Conservation (phyloP, 2,797 vertebrate species). For the Enteromius afrohamiltoni region DNA sequence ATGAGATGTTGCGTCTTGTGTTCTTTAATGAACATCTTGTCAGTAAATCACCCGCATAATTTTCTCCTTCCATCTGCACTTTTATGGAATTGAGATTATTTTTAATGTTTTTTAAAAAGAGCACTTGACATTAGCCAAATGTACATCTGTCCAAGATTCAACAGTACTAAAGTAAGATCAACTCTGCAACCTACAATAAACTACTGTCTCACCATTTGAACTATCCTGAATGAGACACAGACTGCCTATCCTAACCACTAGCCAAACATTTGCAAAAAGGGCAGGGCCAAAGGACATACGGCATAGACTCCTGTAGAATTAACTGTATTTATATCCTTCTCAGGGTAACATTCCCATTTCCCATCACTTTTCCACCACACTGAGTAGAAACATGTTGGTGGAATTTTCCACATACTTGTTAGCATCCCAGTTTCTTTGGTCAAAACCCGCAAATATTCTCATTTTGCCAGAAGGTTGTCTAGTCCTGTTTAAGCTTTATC, state of each 20-base stretch:
- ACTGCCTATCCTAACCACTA: background rate
- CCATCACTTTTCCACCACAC: constrained; percentile 44
- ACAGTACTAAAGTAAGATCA: background rate
- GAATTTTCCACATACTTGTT: constrained; percentile 56
- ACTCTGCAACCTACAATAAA: constrained; percentile 3
- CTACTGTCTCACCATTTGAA: constrained; percentile 12
- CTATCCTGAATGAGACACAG: background rate
- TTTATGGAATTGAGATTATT: background rate
- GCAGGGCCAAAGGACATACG: constrained; percentile 38
- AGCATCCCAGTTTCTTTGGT: constrained; percentile 57
- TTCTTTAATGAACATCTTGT: too few species aligned
- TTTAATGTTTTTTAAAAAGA: background rate
- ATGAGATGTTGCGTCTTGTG: too few species aligned
- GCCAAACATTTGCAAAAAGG: background rate
- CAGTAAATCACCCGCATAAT: too few species aligned
- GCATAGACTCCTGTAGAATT: constrained; percentile 27
- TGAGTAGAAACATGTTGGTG: constrained; percentile 45
- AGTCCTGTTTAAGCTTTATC: constrained; percentile 56
- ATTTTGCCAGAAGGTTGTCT: constrained; percentile 53
- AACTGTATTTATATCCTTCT: constrained; percentile 25
- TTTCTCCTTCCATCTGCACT: background rate
- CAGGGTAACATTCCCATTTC: constrained; percentile 43
- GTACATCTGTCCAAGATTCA: background rate
- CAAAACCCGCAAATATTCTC: constrained; percentile 61
- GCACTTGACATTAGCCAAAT: background rate